A percentile compares a stretch with the other conserved stretches of the same genome.
phyloP scores from a whole-genome alignment of 2,113 vertebrate species.

The Columba janthina region DNA sequence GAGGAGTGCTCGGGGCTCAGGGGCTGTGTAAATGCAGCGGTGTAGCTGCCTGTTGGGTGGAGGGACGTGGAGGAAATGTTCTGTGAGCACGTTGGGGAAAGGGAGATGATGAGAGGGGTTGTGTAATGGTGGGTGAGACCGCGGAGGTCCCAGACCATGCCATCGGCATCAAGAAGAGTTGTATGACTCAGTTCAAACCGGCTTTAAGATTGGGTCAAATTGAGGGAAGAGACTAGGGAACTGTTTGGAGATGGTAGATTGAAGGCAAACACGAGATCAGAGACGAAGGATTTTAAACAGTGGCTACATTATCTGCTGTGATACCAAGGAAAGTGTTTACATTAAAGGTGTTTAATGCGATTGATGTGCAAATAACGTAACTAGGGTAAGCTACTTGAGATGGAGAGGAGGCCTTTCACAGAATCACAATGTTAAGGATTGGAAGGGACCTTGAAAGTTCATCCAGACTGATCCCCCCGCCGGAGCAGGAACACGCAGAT shows the following conservation, averaged over 20 bases:
- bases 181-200: accelerated
- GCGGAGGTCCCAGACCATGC: accelerated
- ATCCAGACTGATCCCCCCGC: too few species aligned
- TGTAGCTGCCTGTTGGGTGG: accelerated
- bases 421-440: too few species aligned
- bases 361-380: neutral
- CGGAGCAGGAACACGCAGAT: too few species aligned
- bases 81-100: neutral
- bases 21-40: accelerated
- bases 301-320: neutral
- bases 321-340: neutral
- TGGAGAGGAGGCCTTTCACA: neutral
- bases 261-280: neutral
- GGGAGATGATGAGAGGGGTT: accelerated
- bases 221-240: neutral
- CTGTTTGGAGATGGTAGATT: neutral
- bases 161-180: neutral
- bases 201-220: neutral
- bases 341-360: neutral
- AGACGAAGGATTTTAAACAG: neutral
- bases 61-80: neutral
- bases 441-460: too few species aligned
- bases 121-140: neutral
- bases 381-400: neutral
- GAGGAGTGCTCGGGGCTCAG: neutral